A percentile compares a stretch with the other conserved stretches of the same genome.
Evolutionary conservation across 2,888 invertebrate species (phyloP).

Genomic region (Thymelicus sylvestris): DNA sequence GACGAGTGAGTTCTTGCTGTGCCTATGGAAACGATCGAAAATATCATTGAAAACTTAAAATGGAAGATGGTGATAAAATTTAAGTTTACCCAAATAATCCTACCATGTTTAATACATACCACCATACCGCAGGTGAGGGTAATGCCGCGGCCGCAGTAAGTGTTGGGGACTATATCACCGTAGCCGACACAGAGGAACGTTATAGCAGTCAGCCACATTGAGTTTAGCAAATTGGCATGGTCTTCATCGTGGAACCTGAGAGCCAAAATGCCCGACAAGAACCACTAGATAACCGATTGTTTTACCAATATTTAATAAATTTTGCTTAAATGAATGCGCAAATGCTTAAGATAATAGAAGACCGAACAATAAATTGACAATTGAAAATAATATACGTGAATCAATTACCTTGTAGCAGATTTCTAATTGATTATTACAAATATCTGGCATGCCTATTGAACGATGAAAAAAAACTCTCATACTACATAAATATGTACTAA

Average conservation of each 20-base stretch:
- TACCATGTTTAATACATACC: constrained; percentile 89
- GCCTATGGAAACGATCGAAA: constrained; percentile 54
- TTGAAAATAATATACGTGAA: constrained; percentile 13
- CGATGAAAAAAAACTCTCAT: constrained; percentile 62
- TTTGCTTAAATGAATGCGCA: constrained; percentile 31
- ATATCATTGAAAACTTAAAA: constrained; percentile 29
- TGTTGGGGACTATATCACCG: constrained; percentile 99
- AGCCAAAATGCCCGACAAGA: constrained; percentile 84
- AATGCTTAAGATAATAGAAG: constrained; percentile 20
- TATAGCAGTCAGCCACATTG: constrained; percentile 99
- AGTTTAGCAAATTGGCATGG: constrained; percentile 99
- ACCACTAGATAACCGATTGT: constrained; percentile 78
- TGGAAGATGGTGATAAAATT: constrained; percentile 45
- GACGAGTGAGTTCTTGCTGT: constrained; percentile 57
- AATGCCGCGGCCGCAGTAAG: constrained; percentile 99
- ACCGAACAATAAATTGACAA: constrained; percentile 21
- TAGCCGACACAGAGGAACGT: constrained; percentile 99
- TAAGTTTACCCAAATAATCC: constrained; percentile 63
- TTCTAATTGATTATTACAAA: constrained; percentile 43
- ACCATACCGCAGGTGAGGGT: constrained; percentile 99
- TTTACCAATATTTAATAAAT: constrained; percentile 22
- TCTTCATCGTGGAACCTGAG: constrained; percentile 98
- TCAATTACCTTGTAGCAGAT: constrained; percentile 30
- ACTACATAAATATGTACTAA: constrained; percentile 77
- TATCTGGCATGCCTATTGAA: constrained; percentile 72